These are phyloP conservation scores for Willowsia nigromaculata DNA, from an alignment of 2,888 invertebrate species.

Conservation along the genomic window DNA sequence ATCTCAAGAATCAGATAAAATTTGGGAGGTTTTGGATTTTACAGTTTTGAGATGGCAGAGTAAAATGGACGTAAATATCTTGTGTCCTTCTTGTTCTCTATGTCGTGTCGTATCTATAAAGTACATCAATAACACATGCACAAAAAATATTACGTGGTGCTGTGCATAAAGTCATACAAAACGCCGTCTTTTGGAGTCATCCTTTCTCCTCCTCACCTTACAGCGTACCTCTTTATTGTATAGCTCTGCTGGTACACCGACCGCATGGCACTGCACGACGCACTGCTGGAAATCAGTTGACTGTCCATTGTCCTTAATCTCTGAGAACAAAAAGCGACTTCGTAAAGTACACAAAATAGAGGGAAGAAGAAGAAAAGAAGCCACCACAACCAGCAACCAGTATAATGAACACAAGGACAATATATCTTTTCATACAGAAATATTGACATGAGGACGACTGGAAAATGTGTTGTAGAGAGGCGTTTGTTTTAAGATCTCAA, in stretches of 20 bases:
- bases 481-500: conserved; percentile 48
- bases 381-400: conserved; percentile 34
- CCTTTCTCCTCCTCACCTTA: no score
- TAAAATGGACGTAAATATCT: conserved; percentile 31
- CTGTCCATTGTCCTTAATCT: conserved; percentile 56
- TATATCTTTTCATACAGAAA: conserved; percentile 32
- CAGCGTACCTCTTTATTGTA: no score
- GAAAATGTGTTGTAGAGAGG: conserved; percentile 55
- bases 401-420: not conserved
- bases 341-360: conserved; percentile 23
- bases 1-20: conserved; percentile 64
- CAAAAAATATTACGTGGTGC: not conserved
- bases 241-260: not conserved
- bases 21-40: conserved; percentile 63
- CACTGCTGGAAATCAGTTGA: conserved; percentile 64
- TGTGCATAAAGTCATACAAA: conserved; percentile 8
- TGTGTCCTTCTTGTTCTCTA: not conserved
- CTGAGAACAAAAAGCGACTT: conserved; percentile 11
- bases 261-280: conserved; percentile 58
- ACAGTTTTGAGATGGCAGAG: not conserved
- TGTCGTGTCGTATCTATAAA: not conserved
- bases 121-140: conserved; percentile 31
- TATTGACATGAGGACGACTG: conserved; percentile 41
- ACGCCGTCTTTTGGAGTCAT: conserved; percentile 14
- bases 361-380: conserved; percentile 27